These are phyloP conservation scores for Vanessa cardui DNA, from an alignment of 2,888 invertebrate species.

Conservation along the genomic window DNA sequence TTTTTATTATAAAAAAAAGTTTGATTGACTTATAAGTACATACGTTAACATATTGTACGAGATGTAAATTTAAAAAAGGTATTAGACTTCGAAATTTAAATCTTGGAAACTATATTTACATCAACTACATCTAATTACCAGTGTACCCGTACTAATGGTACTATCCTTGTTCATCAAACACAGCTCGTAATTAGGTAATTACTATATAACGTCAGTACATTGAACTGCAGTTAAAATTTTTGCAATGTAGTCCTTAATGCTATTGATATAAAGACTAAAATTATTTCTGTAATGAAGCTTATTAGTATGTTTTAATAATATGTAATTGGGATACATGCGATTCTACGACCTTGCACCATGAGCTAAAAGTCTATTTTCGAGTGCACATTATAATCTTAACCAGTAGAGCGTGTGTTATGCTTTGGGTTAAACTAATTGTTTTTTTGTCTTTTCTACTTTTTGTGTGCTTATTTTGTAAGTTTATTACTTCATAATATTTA, in stretches of 20 bases:
- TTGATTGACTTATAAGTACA: too few relatives aligned
- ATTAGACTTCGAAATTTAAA: background rate
- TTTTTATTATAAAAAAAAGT: too few relatives aligned
- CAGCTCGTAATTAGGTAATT: slow-evolving; percentile 19
- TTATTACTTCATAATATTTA: background rate
- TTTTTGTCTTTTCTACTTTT: background rate
- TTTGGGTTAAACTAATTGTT: slow-evolving; percentile 1
- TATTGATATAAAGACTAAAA: background rate
- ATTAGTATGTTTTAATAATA: slow-evolving; percentile 5
- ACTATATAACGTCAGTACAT: slow-evolving; percentile 7
- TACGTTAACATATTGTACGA: too few relatives aligned
- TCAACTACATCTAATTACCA: slow-evolving; percentile 17
- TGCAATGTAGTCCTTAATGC: background rate
- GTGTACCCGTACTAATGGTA: slow-evolving; percentile 15
- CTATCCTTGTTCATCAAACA: slow-evolving; percentile 22
- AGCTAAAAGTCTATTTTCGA: slow-evolving; percentile 2
- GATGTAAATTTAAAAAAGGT: too few relatives aligned
- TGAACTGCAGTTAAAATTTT: background rate
- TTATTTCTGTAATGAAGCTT: background rate
- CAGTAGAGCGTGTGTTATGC: slow-evolving; percentile 4
- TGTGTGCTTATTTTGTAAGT: background rate
- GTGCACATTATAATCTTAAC: background rate
- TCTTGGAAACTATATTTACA: background rate
- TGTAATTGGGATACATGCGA: background rate
- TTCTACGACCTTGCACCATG: background rate